Evolutionary conservation across 2,797 vertebrate species (phyloP).

Genomic region (Catostomus latipinnis): DNA sequence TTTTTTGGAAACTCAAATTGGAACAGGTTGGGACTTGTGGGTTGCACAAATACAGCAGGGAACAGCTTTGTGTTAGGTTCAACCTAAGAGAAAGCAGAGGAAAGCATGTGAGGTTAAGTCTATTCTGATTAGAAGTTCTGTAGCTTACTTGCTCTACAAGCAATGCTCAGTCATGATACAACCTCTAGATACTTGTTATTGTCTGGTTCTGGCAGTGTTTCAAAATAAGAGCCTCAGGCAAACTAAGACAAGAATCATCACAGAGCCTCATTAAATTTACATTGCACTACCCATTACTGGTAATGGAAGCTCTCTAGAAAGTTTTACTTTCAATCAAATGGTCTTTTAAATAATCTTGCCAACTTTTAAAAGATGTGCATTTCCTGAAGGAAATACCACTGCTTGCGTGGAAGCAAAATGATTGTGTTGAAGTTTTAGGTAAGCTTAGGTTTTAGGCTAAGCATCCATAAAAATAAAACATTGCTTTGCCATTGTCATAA

Average conservation of each 20-base stretch:
- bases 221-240: conserved; percentile 37
- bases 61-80: conserved; percentile 98
- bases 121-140: conserved; percentile 12
- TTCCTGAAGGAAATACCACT: background rate
- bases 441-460: too few species aligned
- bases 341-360: background rate
- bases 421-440: background rate
- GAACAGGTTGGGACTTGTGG: conserved; percentile 93
- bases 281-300: background rate
- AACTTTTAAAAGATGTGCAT: background rate
- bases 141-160: conserved; percentile 5
- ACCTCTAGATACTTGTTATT: conserved; percentile 9
- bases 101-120: background rate
- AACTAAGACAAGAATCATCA: conserved; percentile 19
- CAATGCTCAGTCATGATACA: conserved; percentile 25
- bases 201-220: conserved; percentile 33
- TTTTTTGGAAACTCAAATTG: conserved; percentile 96
- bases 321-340: conserved; percentile 9
- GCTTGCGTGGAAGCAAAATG: background rate
- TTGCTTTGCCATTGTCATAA: too few species aligned
- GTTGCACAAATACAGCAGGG: conserved; percentile 93
- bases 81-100: conserved; percentile 78
- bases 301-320: conserved; percentile 15
- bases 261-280: conserved; percentile 18
- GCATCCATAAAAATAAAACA: too few species aligned